These are phyloP conservation scores for Sphaeramia orbicularis DNA, from an alignment of 2,797 vertebrate genomes.

Conservation along the genomic window DNA sequence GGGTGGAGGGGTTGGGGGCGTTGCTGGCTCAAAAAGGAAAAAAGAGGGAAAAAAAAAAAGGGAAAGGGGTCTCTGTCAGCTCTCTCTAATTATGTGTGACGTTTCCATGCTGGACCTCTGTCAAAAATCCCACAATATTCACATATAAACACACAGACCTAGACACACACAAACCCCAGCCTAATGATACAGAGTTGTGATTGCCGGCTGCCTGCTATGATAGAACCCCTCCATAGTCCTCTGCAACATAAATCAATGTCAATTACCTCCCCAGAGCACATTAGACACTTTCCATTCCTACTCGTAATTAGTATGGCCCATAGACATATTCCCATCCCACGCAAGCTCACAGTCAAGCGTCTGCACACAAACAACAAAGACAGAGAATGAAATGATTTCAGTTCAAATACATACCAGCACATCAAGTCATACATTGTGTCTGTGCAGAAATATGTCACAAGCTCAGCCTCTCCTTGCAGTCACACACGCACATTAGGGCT, in stretches of 20 bases:
- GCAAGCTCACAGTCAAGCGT: conserved; percentile 57
- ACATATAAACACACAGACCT: conserved; percentile 52
- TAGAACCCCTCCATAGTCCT: conserved; percentile 81
- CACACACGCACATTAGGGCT: conserved; percentile 49
- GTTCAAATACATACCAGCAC: conserved; percentile 63
- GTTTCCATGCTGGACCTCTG: conserved; percentile 77
- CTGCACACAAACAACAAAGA: conserved; percentile 70
- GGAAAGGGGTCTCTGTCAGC: conserved; percentile 67
- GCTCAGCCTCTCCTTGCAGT: conserved; percentile 32
- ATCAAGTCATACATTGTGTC: conserved; percentile 55
- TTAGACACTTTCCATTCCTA: conserved; percentile 81
- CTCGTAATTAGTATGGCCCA: conserved; percentile 80
- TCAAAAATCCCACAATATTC: conserved; percentile 68
- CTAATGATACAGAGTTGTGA: conserved; percentile 82
- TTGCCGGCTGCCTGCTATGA: conserved; percentile 82
- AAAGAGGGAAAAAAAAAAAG: not conserved
- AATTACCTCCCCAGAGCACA: conserved; percentile 86
- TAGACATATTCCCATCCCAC: conserved; percentile 78
- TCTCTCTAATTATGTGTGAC: conserved; percentile 81
- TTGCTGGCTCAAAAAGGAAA: conserved; percentile 34
- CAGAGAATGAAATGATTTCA: conserved; percentile 47
- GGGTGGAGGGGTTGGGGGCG: not conserved
- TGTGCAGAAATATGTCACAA: conserved; percentile 42
- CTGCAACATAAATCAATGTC: conserved; percentile 88
- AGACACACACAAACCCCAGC: conserved; percentile 47